phyloP scores from a whole-genome alignment of 1,140 invertebrate species.

The Bombus terrestris region DNA sequence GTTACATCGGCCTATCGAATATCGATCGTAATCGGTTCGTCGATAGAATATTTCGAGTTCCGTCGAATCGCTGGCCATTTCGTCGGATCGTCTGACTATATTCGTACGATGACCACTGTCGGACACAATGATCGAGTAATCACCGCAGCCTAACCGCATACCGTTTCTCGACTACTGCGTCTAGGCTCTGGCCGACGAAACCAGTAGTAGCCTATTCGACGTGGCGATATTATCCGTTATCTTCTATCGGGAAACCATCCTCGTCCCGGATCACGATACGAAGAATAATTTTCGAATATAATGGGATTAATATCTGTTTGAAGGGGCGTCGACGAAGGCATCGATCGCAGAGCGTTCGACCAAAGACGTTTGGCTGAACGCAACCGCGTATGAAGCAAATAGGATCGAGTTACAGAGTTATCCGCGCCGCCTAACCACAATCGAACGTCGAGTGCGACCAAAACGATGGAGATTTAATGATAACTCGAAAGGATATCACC shows the following conservation, averaged over 20 bases:
- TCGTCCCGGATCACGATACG: no score
- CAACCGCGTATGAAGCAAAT: background rate
- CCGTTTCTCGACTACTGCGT: background rate
- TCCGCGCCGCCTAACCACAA: constrained; percentile 28
- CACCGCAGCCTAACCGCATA: constrained; percentile 11
- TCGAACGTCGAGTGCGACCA: constrained; percentile 29
- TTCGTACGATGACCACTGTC: constrained; percentile 38
- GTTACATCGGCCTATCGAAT: background rate
- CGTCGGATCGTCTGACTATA: constrained; percentile 32
- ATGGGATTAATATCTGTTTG: no score
- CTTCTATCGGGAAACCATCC: background rate
- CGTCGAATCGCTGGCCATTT: constrained; percentile 17
- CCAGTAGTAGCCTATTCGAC: background rate
- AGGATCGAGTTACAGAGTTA: constrained; percentile 1
- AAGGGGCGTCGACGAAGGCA: no score
- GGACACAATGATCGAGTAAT: constrained; percentile 35
- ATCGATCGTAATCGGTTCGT: background rate
- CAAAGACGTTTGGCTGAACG: constrained; percentile 4
- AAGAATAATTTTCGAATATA: no score
- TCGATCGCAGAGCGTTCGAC: background rate
- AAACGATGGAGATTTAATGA: constrained; percentile 54
- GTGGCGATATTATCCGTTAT: background rate
- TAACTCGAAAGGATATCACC: constrained; percentile 42
- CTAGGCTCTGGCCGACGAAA: background rate
- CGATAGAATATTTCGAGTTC: constrained; percentile 16